Conservation (phyloP, 1,140 invertebrate species). For the Pseudoatta argentina region DNA sequence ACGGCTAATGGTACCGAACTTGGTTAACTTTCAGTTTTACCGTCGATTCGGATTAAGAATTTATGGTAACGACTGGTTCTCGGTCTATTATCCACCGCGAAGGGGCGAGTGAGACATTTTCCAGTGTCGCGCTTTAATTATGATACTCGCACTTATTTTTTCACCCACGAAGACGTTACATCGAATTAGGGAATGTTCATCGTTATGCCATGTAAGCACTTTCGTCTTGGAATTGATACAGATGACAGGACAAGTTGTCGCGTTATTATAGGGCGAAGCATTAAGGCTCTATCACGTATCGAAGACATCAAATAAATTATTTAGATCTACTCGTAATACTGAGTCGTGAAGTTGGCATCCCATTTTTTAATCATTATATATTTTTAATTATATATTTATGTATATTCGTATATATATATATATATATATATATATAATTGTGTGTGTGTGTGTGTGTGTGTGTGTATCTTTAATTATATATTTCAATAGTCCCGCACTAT, state of each 20-base stretch:
- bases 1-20: constrained; percentile 86
- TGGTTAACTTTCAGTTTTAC: constrained; percentile 86
- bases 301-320: background rate
- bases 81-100: constrained; percentile 70
- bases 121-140: constrained; percentile 68
- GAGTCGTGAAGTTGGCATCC: no score
- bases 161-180: background rate
- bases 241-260: background rate
- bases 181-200: background rate
- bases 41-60: constrained; percentile 86
- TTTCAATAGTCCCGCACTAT: no score
- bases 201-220: constrained; percentile 47
- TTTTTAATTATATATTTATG: no score
- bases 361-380: no score
- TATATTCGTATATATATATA: no score
- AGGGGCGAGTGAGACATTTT: constrained; percentile 62
- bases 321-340: no score
- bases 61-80: constrained; percentile 83
- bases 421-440: no score
- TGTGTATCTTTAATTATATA: no score
- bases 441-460: no score
- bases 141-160: constrained; percentile 63
- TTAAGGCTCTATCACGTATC: background rate
- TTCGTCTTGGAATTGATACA: constrained; percentile 36
- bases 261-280: background rate